Evolutionary conservation across 1,140 invertebrate species (phyloP).

Genomic region (Chrysomallon squamiferum): DNA sequence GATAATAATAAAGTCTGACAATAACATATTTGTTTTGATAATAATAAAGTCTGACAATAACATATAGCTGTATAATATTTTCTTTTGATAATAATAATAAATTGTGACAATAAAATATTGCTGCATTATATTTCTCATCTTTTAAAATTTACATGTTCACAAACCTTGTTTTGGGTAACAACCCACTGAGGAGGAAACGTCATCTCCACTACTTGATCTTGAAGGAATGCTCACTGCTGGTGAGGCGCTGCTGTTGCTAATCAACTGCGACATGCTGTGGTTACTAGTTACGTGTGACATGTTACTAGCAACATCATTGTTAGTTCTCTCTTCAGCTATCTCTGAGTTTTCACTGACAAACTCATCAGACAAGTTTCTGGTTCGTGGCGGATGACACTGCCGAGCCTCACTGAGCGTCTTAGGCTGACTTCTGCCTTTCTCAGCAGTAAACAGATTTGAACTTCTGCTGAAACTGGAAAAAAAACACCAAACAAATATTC

Average conservation of each 20-base stretch:
- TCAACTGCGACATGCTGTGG: too few relatives aligned
- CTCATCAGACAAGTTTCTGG: conserved; percentile 50
- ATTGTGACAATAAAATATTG: too few relatives aligned
- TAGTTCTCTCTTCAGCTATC: conserved; percentile 14
- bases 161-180: conserved; percentile 46
- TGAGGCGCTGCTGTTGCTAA: conserved; percentile 1
- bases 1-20: too few relatives aligned
- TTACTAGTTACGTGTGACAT: too few relatives aligned
- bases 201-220: conserved; percentile 26
- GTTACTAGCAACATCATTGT: background rate
- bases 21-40: too few relatives aligned
- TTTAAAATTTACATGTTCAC: too few relatives aligned
- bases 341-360: conserved; percentile 23
- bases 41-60: too few relatives aligned
- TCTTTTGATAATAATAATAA: too few relatives aligned
- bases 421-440: conserved; percentile 7
- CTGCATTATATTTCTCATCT: too few relatives aligned
- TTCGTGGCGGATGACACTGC: conserved; percentile 27
- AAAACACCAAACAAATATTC: too few relatives aligned
- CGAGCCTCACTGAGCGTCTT: conserved; percentile 46
- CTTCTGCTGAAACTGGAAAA: too few relatives aligned
- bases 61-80: too few relatives aligned
- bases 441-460: background rate
- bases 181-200: conserved; percentile 45
- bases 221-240: conserved; percentile 43